phyloP scores from a whole-genome alignment of 2,113 vertebrate species.

The Urocolius indicus region DNA sequence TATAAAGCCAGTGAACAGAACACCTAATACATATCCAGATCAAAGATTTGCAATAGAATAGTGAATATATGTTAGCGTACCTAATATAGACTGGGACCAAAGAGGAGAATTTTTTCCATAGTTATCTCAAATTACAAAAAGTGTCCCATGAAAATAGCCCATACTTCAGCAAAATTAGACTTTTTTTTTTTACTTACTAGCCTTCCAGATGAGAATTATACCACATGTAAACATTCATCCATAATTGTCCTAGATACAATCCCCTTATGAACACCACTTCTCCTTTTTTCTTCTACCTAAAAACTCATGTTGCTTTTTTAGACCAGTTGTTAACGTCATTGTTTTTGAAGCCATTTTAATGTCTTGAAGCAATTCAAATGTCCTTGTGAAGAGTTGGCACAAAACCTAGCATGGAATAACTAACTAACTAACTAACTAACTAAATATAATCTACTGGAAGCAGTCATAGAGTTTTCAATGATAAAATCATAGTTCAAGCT shows the following conservation, averaged over 20 bases:
- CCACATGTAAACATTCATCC: neutral
- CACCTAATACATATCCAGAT: neutral
- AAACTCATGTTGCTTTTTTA: neutral
- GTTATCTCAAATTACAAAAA: neutral
- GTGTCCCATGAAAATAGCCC: neutral
- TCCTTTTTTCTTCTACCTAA: neutral
- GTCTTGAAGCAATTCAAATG: neutral
- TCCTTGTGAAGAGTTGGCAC: neutral
- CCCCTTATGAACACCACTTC: neutral
- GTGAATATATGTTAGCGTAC: neutral
- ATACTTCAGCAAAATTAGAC: neutral
- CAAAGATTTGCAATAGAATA: neutral
- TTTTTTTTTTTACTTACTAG: neutral
- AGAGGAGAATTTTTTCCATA: neutral
- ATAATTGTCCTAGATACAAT: neutral
- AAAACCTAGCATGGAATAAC: neutral
- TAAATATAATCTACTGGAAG: neutral
- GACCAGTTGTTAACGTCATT: neutral
- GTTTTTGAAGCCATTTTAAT: neutral
- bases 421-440: neutral
- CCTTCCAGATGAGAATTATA: neutral
- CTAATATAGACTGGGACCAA: neutral
- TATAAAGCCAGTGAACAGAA: neutral
- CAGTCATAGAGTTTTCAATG: neutral
- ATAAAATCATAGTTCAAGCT: neutral